phyloP scores from a whole-genome alignment of 2,888 invertebrate species.

The Leptothorax acervorum region DNA sequence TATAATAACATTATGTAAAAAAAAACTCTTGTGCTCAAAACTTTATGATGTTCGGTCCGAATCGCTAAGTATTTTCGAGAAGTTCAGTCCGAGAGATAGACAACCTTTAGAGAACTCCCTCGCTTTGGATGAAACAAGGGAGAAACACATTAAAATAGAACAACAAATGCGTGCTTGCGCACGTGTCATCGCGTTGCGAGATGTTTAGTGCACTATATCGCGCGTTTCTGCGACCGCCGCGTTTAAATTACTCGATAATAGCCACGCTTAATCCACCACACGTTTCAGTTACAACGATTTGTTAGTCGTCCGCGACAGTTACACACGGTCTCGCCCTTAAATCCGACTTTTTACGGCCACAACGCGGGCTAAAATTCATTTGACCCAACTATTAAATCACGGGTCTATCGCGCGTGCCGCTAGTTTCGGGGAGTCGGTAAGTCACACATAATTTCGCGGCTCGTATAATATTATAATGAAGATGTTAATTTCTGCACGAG shows the following conservation, averaged over 20 bases:
- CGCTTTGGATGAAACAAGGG: constrained; percentile 11
- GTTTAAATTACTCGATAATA: constrained; percentile 61
- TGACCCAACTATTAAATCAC: constrained; percentile 30
- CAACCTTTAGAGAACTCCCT: neutral
- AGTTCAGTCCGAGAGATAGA: neutral
- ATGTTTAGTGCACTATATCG: constrained; percentile 31
- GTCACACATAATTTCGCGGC: constrained; percentile 23
- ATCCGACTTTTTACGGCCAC: constrained; percentile 42
- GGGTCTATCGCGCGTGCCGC: neutral
- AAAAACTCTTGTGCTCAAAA: neutral
- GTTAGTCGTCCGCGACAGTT: constrained; percentile 48
- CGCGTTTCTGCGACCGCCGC: constrained; percentile 12
- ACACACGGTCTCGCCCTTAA: constrained; percentile 30
- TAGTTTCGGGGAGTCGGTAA: neutral
- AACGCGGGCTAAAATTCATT: constrained; percentile 34
- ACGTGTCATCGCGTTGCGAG: constrained; percentile 26
- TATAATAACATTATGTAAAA: neutral
- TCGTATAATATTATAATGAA: constrained; percentile 37
- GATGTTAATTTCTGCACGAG: constrained; percentile 40
- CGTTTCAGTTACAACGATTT: constrained; percentile 47
- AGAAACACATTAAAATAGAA: constrained; percentile 36
- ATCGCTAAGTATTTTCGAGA: neutral
- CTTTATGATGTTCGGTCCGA: neutral
- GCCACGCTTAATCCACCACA: constrained; percentile 44
- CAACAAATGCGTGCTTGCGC: constrained; percentile 24